Base-by-base conservation (phyloP, 2,888 invertebrate genomes). In the Leptodirus hochenwartii region DNA sequence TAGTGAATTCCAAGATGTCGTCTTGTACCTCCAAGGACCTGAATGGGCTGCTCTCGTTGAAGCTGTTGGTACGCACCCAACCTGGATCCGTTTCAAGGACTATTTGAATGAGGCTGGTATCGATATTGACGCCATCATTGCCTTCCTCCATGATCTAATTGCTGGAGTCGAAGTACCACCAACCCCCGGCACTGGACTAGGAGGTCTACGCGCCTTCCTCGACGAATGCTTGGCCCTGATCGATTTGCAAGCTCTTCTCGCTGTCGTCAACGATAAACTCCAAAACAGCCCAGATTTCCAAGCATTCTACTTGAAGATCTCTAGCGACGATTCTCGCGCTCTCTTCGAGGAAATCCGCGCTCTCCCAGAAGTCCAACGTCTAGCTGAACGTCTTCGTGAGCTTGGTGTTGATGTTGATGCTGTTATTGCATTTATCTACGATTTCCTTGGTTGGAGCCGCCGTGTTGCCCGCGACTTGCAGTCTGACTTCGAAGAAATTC, bases 401-500 rank as follows among this genome's bases (percentile, higher is more conserved):
- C 28, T 43, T 34, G 44, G 44, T 4, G 36, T 47, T 6, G 40
- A 41, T 34, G 34, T 44, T 15, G 35, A 42, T 15, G 35, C 36
- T 20, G 17, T 34, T 16, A 17, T 40, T 29, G 28, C 35, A 8
- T 16, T 38, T 8, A 12, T 43, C 30, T 43, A 43, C 29, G 30
- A 23, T n/a, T 36, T 44, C 22, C 30, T 46, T 9, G 40, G 42
- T 22, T 46, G 46, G 46, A 34, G n/a, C 3, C n/a, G n/a, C n/a
- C n/a, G n/a, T n/a, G n/a, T n/a, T n/a, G n/a, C n/a, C 31, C 14
- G 8, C 14, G 20, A 5, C 26, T 34, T 38, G 11, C 17, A 33
- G 13, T 34, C 28, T n/a, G 44, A 43, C 26, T 26, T 44, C 8
- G 22, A 34, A 6, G 40, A 45, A 6, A 39, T 45, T 33, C 15